Base-by-base conservation (phyloP, 1,140 invertebrate genomes). In the Drosophila mojavensis region DNA sequence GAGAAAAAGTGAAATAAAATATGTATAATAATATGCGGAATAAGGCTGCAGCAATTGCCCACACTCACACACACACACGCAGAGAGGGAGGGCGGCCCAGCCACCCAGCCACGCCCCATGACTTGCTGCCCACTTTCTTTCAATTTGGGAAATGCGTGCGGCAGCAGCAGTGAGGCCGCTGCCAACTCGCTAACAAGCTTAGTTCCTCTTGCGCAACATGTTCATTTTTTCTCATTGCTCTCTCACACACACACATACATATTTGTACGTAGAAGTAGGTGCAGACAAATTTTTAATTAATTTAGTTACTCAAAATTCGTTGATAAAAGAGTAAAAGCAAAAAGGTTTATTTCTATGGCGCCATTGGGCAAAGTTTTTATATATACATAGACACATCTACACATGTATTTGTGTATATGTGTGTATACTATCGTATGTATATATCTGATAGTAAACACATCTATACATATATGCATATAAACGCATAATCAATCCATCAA, bases 101-200 rank as follows among this genome's bases (percentile, higher is more conserved):
- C 28, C 28, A 30, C 28, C 4, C n/a, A 3, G 26, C 28, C 51
- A 53, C 51, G 26, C 50, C 26, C 28, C 72, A 24, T 17, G 65
- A 36, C 63, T 50, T 28, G 24, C 55, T 39, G 4, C 39, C 56
- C 30, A 9, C 39, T 30, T 26, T 26, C 51, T 43, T 45, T 30
- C 53, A 60, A 47, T 47, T 71, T 75, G 59, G 59, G 30, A 59
- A 59, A 59, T 79, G 79, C 79, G 79, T 81, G 74, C 66, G 68
- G 43, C 43, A n/a, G 69, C 64, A 6, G 43, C 41, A 13, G 68
- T 59, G 74, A 36, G 9, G 79, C 15, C 79, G 75, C 63, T 70
- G 68, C 79, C 82, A 86, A 86, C 79, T 86, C 88, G 79, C 82
- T 86, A 86, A 86, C 82, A 86, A 86, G 82, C 83, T 86, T 86